Base-by-base conservation (phyloP, 37 sponge, comb jelly and placozoan species). In the Tethya wilhelma region DNA sequence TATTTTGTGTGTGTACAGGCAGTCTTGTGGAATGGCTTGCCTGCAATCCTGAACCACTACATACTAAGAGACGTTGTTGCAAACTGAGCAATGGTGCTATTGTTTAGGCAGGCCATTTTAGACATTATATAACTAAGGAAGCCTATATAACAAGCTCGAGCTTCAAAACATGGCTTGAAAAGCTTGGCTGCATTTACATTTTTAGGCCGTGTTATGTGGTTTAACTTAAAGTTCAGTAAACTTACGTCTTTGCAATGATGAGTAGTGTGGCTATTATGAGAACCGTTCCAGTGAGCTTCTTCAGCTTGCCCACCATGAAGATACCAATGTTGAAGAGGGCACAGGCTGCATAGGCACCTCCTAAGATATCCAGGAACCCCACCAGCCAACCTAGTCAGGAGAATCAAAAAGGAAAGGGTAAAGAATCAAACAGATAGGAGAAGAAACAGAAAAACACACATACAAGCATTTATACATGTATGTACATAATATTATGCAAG, bases 251-350 rank as follows among this genome's bases (percentile, higher is more conserved):
- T 9, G 84, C 84, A 31, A 67, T 31, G 62, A 78, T 79, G 8
- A 89, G 84, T 31, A 89, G 59, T 2, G 70, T 33, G n/a, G 72
- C 60, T 8, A 83, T 55, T 31, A 89, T 4, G 1, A 89, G 7
- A n/a, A 77, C 22, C 6, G 23, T 65, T 28, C 84, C 78, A 26
- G 79, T 71, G 26, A 83, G 1, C n/a, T 76, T 81, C 83, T 77
- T 71, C 45, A 91, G 44, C 75, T 86, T 91, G n/a, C 92, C 92
- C 28, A 91, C 92, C 83, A 91, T 86, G 42, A 73, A 86, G 11
- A 86, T 60, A 30, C 92, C 92, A 39, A 91, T 77, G 26, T 69
- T 56, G 53, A 91, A 86, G 25, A 91, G 83, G 23, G 92, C 92
- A 69, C 86, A 81, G 0, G 86, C 77, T 23, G 81, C 87, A 77